These are phyloP conservation scores for Pipistrellus pipistrellus DNA, from an alignment of 2,797 vertebrate species.

Conservation along the genomic window DNA sequence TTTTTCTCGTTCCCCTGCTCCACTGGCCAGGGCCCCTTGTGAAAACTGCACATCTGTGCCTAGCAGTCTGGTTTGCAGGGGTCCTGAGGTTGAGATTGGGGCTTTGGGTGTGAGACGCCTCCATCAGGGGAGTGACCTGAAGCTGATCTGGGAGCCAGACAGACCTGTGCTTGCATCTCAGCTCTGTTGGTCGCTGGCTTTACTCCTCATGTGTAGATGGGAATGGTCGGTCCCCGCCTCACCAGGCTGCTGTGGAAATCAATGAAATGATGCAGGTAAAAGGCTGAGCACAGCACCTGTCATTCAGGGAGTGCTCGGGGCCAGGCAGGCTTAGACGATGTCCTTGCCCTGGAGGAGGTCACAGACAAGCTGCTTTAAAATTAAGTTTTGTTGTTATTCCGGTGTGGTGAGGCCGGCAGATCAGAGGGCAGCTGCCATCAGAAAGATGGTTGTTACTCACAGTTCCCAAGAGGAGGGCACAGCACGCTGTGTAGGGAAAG, in stretches of 20 bases:
- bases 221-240: not conserved
- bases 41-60: not conserved
- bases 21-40: not conserved
- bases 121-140: not conserved
- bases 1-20: not conserved
- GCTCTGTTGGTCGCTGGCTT: not conserved
- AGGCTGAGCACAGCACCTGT: not conserved
- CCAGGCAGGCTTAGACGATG: not conserved
- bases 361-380: not conserved
- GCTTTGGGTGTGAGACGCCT: not conserved
- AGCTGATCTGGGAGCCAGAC: not conserved
- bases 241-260: not conserved
- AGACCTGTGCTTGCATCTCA: not conserved
- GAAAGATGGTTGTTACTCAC: not conserved
- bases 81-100: not conserved
- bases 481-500: not conserved
- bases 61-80: not conserved
- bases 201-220: not conserved
- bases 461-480: not conserved
- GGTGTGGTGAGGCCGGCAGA: not conserved
- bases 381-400: not conserved
- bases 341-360: not conserved
- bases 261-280: not conserved
- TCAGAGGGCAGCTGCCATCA: not conserved
- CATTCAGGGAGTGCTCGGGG: not conserved